Evolutionary conservation across 2,888 invertebrate species (phyloP).

Genomic region (Tipula unca): DNA sequence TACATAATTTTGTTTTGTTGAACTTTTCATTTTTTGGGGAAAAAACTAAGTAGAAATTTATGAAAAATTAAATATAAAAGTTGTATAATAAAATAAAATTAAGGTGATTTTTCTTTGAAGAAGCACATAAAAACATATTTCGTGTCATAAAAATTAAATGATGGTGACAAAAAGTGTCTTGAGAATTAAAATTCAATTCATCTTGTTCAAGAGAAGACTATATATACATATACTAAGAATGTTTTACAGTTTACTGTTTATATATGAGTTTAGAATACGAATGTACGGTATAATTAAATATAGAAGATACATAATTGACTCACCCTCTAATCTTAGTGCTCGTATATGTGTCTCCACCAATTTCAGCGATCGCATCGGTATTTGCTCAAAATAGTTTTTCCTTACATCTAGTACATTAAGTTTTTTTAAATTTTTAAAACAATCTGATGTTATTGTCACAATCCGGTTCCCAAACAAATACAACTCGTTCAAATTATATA

Average conservation of each 20-base stretch:
- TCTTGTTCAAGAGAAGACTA: not conserved
- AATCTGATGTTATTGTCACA: conserved; percentile 65
- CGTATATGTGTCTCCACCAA: conserved; percentile 76
- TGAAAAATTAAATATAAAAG: not conserved
- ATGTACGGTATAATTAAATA: not conserved
- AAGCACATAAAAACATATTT: not conserved
- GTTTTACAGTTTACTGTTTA: not conserved
- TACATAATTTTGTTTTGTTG: too few relatives aligned
- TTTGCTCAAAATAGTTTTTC: conserved; percentile 71
- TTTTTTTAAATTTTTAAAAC: conserved; percentile 68
- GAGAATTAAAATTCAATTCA: not conserved
- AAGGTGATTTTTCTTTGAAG: not conserved
- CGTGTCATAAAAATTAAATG: not conserved
- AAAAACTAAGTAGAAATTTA: not conserved
- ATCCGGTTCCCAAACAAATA: conserved; percentile 77
- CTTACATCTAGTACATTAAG: conserved; percentile 69
- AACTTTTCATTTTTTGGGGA: not conserved
- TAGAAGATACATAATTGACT: conserved; percentile 30
- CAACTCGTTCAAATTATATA: conserved; percentile 68
- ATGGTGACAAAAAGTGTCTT: not conserved
- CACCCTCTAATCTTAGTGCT: conserved; percentile 72
- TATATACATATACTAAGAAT: not conserved
- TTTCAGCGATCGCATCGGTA: conserved; percentile 67
- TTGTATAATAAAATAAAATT: not conserved
- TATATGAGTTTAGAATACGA: not conserved